Evolutionary conservation across 2,888 invertebrate genomes (phyloP).

Genomic region (Dendrolimus houi): DNA sequence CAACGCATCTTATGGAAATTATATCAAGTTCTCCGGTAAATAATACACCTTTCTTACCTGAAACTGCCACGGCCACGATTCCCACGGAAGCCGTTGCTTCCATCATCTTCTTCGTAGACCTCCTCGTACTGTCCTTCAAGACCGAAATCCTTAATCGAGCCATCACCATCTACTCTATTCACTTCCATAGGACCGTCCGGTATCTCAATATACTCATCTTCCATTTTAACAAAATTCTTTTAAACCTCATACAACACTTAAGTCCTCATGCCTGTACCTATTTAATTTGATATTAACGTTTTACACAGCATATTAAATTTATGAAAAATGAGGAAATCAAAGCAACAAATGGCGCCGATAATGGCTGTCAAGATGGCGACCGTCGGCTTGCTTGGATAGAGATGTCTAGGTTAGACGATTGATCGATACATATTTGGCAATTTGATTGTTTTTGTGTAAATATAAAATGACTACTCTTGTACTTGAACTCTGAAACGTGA

Average conservation of each 20-base stretch:
- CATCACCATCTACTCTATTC: conserved; percentile 39
- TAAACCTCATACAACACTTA: conserved; percentile 28
- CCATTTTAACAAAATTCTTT: conserved; percentile 40
- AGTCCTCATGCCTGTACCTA: conserved; percentile 46
- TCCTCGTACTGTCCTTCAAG: conserved; percentile 51
- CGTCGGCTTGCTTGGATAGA: conserved; percentile 19
- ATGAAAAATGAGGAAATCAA: conserved; percentile 21
- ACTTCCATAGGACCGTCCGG: conserved; percentile 46
- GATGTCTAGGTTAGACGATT: conserved; percentile 3
- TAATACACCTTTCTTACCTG: conserved; percentile 31
- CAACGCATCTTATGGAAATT: too few species aligned
- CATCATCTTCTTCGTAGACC: conserved; percentile 57
- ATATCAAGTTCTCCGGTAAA: too few species aligned
- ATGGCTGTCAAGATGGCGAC: conserved; percentile 40
- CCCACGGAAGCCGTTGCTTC: conserved; percentile 45
- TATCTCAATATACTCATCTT: conserved; percentile 59
- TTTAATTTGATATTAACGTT: conserved; percentile 11
- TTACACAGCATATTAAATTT: conserved; percentile 14
- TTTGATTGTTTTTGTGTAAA: too few species aligned
- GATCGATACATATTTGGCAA: too few species aligned
- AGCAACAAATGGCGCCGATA: conserved; percentile 36
- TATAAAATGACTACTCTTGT: too few species aligned
- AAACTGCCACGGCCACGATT: conserved; percentile 59
- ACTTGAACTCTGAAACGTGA: too few species aligned
- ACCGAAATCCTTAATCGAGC: conserved; percentile 45